phyloP scores from a whole-genome alignment of 2,888 invertebrate genomes.

The Leucophora obtusa region DNA sequence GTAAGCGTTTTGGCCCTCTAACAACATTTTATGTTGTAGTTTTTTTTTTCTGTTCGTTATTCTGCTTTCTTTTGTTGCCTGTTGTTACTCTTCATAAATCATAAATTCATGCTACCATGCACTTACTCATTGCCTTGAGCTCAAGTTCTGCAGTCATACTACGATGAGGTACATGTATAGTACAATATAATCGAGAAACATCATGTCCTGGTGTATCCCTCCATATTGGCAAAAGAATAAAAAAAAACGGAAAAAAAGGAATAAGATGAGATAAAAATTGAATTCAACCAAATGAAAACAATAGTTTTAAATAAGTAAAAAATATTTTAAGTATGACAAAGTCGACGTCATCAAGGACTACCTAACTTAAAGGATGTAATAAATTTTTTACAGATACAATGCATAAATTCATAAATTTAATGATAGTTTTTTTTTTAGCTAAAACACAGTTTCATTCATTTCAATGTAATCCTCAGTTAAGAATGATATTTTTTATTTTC shows the following conservation, averaged over 20 bases:
- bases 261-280: neutral
- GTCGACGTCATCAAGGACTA: no score
- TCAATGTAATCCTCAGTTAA: no score
- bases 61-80: conserved; percentile 57
- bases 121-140: conserved; percentile 53
- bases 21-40: conserved; percentile 48
- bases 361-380: no score
- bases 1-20: conserved; percentile 62
- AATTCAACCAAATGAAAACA: neutral
- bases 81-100: conserved; percentile 64
- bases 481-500: no score
- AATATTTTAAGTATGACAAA: neutral
- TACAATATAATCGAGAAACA: conserved; percentile 48
- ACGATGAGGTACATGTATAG: conserved; percentile 5
- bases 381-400: no score
- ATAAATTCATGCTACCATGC: conserved; percentile 63
- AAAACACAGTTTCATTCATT: no score
- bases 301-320: neutral
- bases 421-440: no score
- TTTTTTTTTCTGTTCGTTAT: neutral
- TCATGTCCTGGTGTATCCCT: conserved; percentile 53
- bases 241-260: neutral
- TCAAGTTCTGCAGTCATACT: conserved; percentile 53
- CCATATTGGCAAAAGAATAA: conserved; percentile 30
- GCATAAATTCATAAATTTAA: no score